Evolutionary conservation across 2,113 vertebrate species (phyloP).

Genomic region (Chaetops frenatus): DNA sequence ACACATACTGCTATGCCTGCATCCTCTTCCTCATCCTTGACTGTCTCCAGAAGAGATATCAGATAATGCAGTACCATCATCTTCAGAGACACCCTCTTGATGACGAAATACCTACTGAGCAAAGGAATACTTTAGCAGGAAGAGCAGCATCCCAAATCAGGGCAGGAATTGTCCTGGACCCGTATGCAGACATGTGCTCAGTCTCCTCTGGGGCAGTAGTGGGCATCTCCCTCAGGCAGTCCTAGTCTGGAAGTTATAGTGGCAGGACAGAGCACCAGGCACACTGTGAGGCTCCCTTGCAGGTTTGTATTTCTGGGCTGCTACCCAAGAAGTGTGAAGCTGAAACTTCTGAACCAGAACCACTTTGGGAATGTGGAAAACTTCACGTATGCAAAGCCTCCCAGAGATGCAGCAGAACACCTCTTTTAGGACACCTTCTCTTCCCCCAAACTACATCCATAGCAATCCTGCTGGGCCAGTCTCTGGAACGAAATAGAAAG

Average conservation of each 20-base stretch:
- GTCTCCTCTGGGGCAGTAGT: background rate
- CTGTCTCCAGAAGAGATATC: background rate
- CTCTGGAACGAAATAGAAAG: background rate
- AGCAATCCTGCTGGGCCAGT: constrained; percentile 1
- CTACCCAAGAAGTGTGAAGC: background rate
- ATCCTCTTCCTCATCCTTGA: background rate
- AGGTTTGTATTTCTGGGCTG: background rate
- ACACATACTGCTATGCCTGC: background rate
- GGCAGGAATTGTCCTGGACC: background rate
- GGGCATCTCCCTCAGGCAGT: background rate
- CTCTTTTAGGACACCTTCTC: background rate
- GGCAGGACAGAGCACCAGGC: background rate
- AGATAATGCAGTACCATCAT: background rate
- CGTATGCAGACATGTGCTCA: accelerated
- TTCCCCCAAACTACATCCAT: background rate
- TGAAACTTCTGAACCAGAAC: background rate
- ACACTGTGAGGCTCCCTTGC: background rate
- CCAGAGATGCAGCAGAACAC: background rate
- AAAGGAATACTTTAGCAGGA: background rate
- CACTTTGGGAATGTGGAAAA: background rate
- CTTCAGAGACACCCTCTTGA: background rate
- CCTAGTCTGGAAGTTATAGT: background rate
- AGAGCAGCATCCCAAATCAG: background rate
- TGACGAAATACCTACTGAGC: background rate
- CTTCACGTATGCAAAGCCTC: background rate